phyloP scores from a whole-genome alignment of 1,140 invertebrate genomes.

The Cherax quadricarinatus region DNA sequence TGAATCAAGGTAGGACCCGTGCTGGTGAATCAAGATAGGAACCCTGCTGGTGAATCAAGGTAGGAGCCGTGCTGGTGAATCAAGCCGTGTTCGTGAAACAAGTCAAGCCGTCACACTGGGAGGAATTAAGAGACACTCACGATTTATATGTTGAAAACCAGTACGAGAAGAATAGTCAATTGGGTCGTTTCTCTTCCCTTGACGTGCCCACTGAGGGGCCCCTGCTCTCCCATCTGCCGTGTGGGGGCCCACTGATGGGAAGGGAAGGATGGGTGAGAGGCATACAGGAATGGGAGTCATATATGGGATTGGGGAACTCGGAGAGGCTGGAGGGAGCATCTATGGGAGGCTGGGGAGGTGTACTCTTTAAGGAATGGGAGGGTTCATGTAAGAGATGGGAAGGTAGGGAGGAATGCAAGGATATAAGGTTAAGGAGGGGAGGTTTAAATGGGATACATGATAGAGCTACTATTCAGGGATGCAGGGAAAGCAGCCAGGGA shows the following conservation, averaged over 20 bases:
- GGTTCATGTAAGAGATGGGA: no score
- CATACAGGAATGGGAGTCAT: background rate
- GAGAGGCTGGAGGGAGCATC: background rate
- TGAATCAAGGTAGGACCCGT: no score
- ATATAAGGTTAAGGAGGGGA: no score
- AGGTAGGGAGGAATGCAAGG: no score
- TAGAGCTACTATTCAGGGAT: no score
- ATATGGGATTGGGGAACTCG: no score
- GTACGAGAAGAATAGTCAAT: constrained; percentile 48
- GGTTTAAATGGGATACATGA: no score
- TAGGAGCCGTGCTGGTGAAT: no score
- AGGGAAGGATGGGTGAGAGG: background rate
- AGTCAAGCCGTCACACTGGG: constrained; percentile 14
- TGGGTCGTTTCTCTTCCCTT: constrained; percentile 33
- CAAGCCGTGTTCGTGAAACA: background rate
- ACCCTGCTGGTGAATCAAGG: no score
- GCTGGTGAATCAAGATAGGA: no score
- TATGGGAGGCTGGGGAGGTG: background rate
- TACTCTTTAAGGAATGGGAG: no score
- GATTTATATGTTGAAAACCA: constrained; percentile 46
- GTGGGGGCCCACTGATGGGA: background rate
- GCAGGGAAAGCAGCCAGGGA: no score
- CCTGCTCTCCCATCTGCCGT: constrained; percentile 32
- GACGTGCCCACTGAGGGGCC: constrained; percentile 22
- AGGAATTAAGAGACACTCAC: constrained; percentile 35